These are phyloP conservation scores for Silurus aristotelis DNA, from an alignment of 2,797 vertebrate genomes.

Conservation along the genomic window DNA sequence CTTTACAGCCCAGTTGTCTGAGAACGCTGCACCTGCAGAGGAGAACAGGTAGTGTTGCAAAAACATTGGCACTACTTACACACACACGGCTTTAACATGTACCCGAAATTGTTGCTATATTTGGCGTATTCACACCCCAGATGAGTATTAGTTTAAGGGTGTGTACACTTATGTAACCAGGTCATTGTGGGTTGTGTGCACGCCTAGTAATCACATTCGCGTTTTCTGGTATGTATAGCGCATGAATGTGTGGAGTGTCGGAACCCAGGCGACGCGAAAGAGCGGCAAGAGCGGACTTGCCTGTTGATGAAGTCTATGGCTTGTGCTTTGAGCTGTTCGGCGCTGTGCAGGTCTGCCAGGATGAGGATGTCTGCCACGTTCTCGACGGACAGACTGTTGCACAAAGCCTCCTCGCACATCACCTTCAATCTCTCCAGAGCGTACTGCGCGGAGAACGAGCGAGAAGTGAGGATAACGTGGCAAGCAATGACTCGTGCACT, in stretches of 20 bases:
- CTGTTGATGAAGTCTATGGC: slow-evolving; percentile 94
- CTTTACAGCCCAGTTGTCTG: slow-evolving; percentile 87
- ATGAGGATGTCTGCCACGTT: slow-evolving; percentile 89
- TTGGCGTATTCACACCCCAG: too few relatives aligned
- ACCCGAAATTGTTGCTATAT: neutral
- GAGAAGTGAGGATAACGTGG: slow-evolving; percentile 7
- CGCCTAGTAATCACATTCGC: too few relatives aligned
- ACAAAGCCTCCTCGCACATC: slow-evolving; percentile 89
- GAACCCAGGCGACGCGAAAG: neutral
- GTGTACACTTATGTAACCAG: too few relatives aligned
- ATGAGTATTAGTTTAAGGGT: too few relatives aligned
- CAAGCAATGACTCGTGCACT: slow-evolving; percentile 1
- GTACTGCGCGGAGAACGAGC: slow-evolving; percentile 69
- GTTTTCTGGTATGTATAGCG: too few relatives aligned
- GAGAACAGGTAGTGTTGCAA: slow-evolving; percentile 14
- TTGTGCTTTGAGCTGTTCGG: slow-evolving; percentile 91
- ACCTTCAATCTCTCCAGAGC: slow-evolving; percentile 88
- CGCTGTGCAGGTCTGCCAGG: slow-evolving; percentile 90
- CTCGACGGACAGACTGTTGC: slow-evolving; percentile 88
- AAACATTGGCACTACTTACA: neutral
- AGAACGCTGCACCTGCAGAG: slow-evolving; percentile 84
- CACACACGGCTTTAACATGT: neutral
- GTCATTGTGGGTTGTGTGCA: too few relatives aligned
- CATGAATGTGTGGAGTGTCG: too few relatives aligned
- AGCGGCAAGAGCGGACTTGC: slow-evolving; percentile 65